A percentile compares a stretch with the other conserved stretches of the same genome.
Conservation (phyloP, 2,797 vertebrate species). For the Ciconia nigra region DNA sequence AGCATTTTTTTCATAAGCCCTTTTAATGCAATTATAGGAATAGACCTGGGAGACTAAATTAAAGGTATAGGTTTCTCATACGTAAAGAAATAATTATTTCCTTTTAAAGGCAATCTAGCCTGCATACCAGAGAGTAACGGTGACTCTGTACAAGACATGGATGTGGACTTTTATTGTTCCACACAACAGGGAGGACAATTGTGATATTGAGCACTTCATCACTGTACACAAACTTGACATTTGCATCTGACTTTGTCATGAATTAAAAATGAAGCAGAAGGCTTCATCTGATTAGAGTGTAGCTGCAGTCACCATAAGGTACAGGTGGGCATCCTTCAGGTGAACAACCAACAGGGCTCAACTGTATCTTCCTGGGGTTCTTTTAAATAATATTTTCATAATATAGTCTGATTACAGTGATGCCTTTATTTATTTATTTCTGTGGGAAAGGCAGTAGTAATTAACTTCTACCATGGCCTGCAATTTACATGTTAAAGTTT, state of each 20-base stretch:
- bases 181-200: background rate
- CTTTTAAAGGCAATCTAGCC: background rate
- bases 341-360: background rate
- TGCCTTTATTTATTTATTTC: background rate
- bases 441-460: background rate
- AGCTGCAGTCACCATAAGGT: background rate
- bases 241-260: background rate
- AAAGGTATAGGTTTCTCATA: background rate
- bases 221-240: background rate
- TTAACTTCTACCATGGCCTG: background rate
- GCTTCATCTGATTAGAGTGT: background rate
- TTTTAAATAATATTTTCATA: background rate
- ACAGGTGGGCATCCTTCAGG: background rate
- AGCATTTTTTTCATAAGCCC: background rate
- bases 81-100: background rate
- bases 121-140: background rate
- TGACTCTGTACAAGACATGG: background rate
- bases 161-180: background rate
- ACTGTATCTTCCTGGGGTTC: background rate
- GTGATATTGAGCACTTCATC: background rate
- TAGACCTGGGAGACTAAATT: background rate
- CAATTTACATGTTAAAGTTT: slow-evolving; percentile 9
- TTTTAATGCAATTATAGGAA: background rate
- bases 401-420: background rate
- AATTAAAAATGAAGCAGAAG: background rate